Percentiles rank a stretch among this genome's conserved stretches.
These are phyloP conservation scores for Poecile atricapillus DNA, from an alignment of 2,113 vertebrate species.

Conservation along the genomic window DNA sequence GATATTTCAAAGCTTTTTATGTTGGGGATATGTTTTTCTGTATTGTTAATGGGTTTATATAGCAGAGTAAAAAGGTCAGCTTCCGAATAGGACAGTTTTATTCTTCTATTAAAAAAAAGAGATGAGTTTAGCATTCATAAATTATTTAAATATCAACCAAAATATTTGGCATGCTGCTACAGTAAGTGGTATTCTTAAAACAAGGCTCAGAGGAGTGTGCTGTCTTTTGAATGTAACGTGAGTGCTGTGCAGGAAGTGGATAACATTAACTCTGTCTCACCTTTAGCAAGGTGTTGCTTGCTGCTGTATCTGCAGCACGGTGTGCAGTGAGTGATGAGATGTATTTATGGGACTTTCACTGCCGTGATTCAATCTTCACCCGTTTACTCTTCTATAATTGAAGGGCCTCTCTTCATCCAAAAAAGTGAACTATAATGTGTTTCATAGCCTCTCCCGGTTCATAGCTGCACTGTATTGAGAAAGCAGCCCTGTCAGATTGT, in stretches of 20 bases:
- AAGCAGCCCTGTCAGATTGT: background rate
- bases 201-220: background rate
- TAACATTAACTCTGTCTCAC: background rate
- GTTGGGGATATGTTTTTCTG: constrained; percentile 66
- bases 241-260: background rate
- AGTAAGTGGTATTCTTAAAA: constrained; percentile 20
- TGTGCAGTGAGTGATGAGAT: background rate
- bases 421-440: constrained; percentile 18
- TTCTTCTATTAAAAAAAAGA: constrained; percentile 58
- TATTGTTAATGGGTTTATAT: constrained; percentile 74
- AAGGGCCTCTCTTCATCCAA: constrained; percentile 46
- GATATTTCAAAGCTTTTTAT: constrained; percentile 76
- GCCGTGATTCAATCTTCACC: background rate
- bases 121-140: constrained; percentile 54
- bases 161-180: constrained; percentile 36
- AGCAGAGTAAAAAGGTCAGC: constrained; percentile 70
- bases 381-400: constrained; percentile 49
- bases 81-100: constrained; percentile 69
- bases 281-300: background rate
- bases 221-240: background rate
- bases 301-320: background rate
- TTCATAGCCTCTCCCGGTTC: constrained; percentile 12
- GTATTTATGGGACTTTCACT: background rate
- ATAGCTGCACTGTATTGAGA: background rate
- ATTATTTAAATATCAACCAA: constrained; percentile 63